Conservation (phyloP, 1,140 invertebrate genomes). For the Nasonia longicornis region DNA sequence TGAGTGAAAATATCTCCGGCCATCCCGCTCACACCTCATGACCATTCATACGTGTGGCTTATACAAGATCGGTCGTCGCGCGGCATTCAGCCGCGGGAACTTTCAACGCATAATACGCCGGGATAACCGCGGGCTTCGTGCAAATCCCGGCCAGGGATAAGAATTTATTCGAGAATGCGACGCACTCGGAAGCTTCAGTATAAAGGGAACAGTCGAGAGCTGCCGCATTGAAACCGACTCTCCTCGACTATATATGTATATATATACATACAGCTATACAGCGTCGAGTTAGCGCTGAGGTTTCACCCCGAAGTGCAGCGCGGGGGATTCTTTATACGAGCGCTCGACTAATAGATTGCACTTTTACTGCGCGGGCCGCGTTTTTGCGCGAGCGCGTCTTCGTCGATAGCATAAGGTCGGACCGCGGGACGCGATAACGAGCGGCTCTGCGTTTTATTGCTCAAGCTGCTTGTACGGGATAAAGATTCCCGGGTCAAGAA, state of each 20-base stretch:
- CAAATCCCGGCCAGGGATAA: conserved; percentile 1
- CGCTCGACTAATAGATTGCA: neutral
- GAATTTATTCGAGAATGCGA: conserved; percentile 21
- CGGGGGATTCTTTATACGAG: neutral
- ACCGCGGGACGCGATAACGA: neutral
- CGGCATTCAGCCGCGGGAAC: neutral
- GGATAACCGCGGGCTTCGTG: neutral
- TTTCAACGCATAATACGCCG: conserved; percentile 4
- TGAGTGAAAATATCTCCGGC: neutral
- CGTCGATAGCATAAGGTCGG: neutral
- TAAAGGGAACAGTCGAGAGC: neutral
- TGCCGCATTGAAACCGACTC: neutral
- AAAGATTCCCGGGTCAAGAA: neutral
- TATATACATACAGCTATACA: no score
- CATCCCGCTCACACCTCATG: neutral
- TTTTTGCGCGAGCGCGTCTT: neutral
- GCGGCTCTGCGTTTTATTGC: neutral
- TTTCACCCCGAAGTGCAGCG: neutral
- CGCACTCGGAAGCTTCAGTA: neutral
- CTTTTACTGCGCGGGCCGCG: neutral
- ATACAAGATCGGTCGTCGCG: neutral
- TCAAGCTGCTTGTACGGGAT: neutral
- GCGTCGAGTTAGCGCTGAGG: neutral
- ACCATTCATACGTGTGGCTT: neutral
- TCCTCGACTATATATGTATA: no score